Percentiles rank a stretch among this genome's conserved stretches.
These are phyloP conservation scores for Pedionomus torquatus DNA, from an alignment of 2,113 vertebrate genomes.

Conservation along the genomic window DNA sequence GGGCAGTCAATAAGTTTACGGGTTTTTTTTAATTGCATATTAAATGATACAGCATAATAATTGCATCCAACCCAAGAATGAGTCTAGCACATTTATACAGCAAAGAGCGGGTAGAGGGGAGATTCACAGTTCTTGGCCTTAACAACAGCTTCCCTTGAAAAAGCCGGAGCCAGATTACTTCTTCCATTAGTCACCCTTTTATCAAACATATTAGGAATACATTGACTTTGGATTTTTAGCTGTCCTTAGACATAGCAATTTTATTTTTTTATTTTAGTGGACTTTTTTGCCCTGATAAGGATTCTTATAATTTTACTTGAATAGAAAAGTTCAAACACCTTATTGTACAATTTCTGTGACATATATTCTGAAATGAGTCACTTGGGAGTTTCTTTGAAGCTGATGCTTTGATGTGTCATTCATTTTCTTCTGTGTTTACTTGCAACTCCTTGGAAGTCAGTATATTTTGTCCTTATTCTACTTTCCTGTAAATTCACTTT, in stretches of 20 bases:
- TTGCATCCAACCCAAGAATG: not conserved
- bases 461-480: not conserved
- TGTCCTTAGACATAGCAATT: not conserved
- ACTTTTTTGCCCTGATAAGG: not conserved
- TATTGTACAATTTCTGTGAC: not conserved
- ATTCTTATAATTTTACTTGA: not conserved
- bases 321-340: not conserved
- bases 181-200: not conserved
- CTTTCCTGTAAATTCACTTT: not conserved
- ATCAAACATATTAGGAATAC: not conserved
- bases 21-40: not conserved
- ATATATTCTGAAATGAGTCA: not conserved
- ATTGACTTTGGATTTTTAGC: not conserved
- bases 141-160: not conserved
- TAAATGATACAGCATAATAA: not conserved
- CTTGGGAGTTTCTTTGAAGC: constrained; percentile 29
- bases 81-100: not conserved
- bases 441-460: not conserved
- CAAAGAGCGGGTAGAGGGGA: no score
- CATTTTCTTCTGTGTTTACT: constrained; percentile 1
- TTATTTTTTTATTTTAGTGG: not conserved
- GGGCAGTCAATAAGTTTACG: not conserved
- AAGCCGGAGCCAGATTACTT: not conserved
- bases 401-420: constrained; percentile 37
- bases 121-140: not conserved